Evolutionary conservation across 2,888 invertebrate species (phyloP).

Genomic region (Sicus ferrugineus): DNA sequence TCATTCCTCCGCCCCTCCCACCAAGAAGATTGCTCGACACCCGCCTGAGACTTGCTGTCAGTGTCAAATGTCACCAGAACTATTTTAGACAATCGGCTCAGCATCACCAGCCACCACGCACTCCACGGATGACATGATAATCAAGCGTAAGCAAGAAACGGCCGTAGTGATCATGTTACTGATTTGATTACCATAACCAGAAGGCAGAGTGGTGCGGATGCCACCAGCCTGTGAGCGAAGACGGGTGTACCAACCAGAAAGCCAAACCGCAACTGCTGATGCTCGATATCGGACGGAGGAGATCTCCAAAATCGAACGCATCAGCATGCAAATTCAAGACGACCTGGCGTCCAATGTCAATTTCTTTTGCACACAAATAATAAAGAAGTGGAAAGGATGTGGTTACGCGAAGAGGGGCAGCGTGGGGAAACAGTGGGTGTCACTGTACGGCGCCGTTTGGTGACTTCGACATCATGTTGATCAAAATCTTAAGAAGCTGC

Average conservation of each 20-base stretch:
- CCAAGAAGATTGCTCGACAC: too few species aligned
- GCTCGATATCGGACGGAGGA: not conserved
- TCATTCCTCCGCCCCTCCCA: too few species aligned
- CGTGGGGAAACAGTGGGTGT: not conserved
- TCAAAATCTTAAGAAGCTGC: slow-evolving; percentile 28
- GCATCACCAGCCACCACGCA: too few species aligned
- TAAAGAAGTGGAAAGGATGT: not conserved
- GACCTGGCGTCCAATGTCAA: not conserved
- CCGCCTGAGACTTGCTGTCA: too few species aligned
- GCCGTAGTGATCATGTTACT: not conserved
- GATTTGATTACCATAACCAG: not conserved
- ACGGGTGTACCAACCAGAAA: not conserved
- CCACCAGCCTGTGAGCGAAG: not conserved
- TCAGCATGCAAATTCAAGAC: slow-evolving; percentile 3
- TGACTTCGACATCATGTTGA: slow-evolving; percentile 1
- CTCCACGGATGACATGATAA: too few species aligned
- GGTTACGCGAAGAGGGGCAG: not conserved
- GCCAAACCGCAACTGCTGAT: not conserved
- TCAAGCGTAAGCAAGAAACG: not conserved
- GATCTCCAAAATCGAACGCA: not conserved
- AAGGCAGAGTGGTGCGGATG: not conserved
- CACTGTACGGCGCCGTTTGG: not conserved
- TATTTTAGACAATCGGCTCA: not conserved
- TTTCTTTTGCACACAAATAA: not conserved
- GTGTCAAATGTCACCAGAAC: not conserved